Percentiles rank a stretch among this genome's conserved stretches.
Conservation (phyloP, 1,140 invertebrate genomes). For the Euura lappo region DNA sequence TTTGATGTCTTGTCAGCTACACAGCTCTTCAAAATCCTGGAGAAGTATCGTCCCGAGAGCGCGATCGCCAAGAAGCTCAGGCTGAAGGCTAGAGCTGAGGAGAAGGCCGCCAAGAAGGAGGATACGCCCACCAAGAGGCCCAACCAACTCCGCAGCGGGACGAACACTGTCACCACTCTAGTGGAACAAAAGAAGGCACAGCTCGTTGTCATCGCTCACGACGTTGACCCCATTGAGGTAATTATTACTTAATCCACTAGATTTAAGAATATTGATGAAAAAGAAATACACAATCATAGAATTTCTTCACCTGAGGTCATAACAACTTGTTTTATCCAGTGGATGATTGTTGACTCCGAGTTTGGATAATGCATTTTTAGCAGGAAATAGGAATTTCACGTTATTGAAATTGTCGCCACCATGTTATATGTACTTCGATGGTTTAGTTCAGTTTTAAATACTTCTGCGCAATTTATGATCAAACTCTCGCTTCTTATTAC, state of each 20-base stretch:
- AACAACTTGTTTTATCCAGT: constrained; percentile 48
- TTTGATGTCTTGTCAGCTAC: constrained; percentile 70
- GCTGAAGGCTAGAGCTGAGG: constrained; percentile 88
- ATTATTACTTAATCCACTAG: constrained; percentile 33
- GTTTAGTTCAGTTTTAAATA: no score
- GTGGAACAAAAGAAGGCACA: constrained; percentile 99
- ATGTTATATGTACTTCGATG: no score
- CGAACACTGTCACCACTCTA: constrained; percentile 94
- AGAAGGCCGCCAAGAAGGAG: constrained; percentile 87
- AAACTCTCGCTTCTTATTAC: constrained; percentile 47
- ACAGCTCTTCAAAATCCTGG: constrained; percentile 93
- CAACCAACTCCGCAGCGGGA: constrained; percentile 85
- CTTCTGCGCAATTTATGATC: no score
- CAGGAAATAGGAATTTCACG: no score
- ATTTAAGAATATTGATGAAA: no score
- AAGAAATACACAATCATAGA: constrained; percentile 55
- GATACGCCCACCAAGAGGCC: constrained; percentile 89
- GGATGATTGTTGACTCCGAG: constrained; percentile 70
- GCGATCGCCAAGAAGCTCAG: constrained; percentile 88
- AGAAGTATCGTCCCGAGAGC: constrained; percentile 97
- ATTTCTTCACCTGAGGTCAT: constrained; percentile 69
- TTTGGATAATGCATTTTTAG: constrained; percentile 9
- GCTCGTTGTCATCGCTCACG: constrained; percentile 97
- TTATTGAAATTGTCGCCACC: no score
- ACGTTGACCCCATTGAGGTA: constrained; percentile 99